phyloP scores from a whole-genome alignment of 1,140 invertebrate genomes.

The Hypsibius dujardini region DNA sequence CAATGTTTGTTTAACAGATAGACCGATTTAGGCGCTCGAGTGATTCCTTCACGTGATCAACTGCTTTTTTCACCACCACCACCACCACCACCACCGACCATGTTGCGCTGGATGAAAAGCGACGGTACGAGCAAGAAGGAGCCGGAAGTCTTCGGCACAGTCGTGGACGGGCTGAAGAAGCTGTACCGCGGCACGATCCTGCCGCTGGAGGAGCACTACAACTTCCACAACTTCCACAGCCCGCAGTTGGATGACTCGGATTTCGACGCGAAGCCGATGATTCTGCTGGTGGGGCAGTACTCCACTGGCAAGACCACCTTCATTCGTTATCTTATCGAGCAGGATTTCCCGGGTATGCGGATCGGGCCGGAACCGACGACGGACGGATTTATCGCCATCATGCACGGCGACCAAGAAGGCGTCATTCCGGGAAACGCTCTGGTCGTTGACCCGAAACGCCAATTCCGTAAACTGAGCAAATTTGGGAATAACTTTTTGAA shows the following conservation, averaged over 20 bases:
- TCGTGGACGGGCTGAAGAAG: slow-evolving; percentile 55
- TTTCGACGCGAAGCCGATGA: slow-evolving; percentile 98
- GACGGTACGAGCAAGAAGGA: slow-evolving; percentile 57
- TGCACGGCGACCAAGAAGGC: slow-evolving; percentile 64
- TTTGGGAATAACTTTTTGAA: slow-evolving; percentile 97
- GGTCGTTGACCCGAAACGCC: slow-evolving; percentile 89
- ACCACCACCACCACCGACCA: slow-evolving; percentile 27
- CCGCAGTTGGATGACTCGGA: slow-evolving; percentile 83
- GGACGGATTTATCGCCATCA: slow-evolving; percentile 91
- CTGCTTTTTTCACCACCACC: too few species aligned
- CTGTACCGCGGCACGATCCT: slow-evolving; percentile 78
- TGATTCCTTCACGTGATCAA: too few species aligned
- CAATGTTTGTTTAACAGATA: too few species aligned
- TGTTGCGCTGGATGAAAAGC: slow-evolving; percentile 59
- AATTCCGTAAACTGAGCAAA: slow-evolving; percentile 79
- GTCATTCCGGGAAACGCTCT: slow-evolving; percentile 92
- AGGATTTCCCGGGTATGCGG: slow-evolving; percentile 81
- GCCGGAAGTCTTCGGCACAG: slow-evolving; percentile 48
- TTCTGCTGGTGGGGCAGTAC: slow-evolving; percentile 88
- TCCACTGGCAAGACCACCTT: slow-evolving; percentile 98
- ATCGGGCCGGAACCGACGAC: slow-evolving; percentile 94
- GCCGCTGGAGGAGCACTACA: slow-evolving; percentile 75
- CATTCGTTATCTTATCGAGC: slow-evolving; percentile 79
- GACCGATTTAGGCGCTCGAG: too few species aligned
- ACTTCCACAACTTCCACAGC: slow-evolving; percentile 93